These are phyloP conservation scores for Sphecodes monilicornis DNA, from an alignment of 2,888 invertebrate species.

Conservation along the genomic window DNA sequence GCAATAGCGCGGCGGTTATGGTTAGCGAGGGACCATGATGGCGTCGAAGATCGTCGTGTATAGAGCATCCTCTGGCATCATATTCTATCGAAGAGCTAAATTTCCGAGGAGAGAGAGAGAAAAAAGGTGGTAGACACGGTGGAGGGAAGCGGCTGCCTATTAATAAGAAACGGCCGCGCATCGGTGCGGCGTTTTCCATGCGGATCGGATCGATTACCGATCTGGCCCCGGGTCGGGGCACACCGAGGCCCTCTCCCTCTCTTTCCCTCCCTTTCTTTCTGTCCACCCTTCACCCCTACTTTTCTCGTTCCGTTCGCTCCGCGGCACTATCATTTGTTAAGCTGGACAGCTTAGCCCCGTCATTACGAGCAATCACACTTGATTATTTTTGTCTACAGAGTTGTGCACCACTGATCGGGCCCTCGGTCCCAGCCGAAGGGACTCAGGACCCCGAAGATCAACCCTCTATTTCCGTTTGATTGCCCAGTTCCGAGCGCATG, in stretches of 20 bases:
- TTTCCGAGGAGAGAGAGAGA: neutral
- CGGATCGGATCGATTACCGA: conserved; percentile 81
- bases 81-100: neutral
- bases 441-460: conserved; percentile 26
- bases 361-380: conserved; percentile 84
- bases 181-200: conserved; percentile 76
- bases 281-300: conserved; percentile 45
- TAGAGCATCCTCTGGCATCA: neutral
- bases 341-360: conserved; percentile 83
- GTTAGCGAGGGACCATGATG: neutral
- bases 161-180: conserved; percentile 80
- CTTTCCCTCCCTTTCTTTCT: conserved; percentile 2
- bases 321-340: conserved; percentile 83
- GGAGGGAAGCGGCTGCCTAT: conserved; percentile 77
- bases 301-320: conserved; percentile 46
- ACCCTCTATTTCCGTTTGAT: conserved; percentile 75
- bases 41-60: neutral
- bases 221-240: conserved; percentile 64
- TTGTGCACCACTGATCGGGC: conserved; percentile 43
- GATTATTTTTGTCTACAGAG: conserved; percentile 84
- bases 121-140: conserved; percentile 1
- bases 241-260: conserved; percentile 8
- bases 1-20: neutral
- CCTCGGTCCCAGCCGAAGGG: conserved; percentile 31
- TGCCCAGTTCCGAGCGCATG: conserved; percentile 66